Conservation (phyloP, 64 coral and sea anemone genomes). For the Montipora efflorescens region DNA sequence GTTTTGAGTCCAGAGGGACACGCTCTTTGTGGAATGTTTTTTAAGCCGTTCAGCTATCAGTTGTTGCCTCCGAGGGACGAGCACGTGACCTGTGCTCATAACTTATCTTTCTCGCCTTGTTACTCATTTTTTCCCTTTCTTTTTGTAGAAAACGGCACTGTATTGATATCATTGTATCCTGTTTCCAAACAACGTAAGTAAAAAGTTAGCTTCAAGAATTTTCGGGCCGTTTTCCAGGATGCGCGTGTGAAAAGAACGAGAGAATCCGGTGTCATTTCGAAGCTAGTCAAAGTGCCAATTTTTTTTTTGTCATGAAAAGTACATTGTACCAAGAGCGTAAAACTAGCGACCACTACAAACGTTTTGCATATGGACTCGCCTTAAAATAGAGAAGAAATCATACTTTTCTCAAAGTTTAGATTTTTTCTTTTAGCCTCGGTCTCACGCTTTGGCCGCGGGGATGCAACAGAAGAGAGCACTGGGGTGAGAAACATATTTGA, state of each 20-base stretch:
- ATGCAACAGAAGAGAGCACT: slow-evolving; percentile 80
- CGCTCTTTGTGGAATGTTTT: too few species aligned
- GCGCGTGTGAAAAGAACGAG: not conserved
- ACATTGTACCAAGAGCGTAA: too few species aligned
- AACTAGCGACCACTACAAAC: too few species aligned
- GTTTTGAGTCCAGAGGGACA: too few species aligned
- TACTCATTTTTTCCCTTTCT: not conserved
- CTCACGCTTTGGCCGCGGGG: slow-evolving; percentile 88
- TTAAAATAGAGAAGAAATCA: too few species aligned
- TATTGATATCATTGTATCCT: slow-evolving; percentile 45
- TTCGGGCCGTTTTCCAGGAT: not conserved
- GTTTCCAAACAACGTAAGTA: slow-evolving; percentile 49
- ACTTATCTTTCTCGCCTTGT: too few species aligned
- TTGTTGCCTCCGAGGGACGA: too few species aligned
- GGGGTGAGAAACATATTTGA: slow-evolving; percentile 59
- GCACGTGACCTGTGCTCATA: too few species aligned
- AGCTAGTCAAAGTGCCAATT: not conserved
- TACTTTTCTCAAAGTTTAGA: too few species aligned
- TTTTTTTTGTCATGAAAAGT: not conserved
- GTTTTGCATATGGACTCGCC: too few species aligned
- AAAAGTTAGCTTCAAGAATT: not conserved
- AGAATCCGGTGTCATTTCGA: too few species aligned
- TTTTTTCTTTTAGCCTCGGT: slow-evolving; percentile 54
- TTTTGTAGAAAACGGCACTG: slow-evolving; percentile 11
- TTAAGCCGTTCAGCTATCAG: too few species aligned